Evolutionary conservation across 2,113 vertebrate species (phyloP), one percentile per base, ranked within the genome.

Genomic region (Sinocyclocheilus maitianheensis): DNA sequence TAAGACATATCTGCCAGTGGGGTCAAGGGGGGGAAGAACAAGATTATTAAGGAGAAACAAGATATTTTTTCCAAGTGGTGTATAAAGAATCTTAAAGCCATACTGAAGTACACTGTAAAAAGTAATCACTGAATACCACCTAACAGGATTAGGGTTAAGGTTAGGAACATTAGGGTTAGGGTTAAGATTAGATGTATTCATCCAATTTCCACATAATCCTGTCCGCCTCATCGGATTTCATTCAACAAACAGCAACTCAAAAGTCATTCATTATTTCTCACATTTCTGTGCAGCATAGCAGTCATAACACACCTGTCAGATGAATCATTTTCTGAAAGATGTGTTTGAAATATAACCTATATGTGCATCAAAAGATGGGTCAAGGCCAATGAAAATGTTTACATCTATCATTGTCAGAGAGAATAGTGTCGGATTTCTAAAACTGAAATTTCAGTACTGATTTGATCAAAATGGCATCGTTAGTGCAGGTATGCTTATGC

Each of bases 71-170:
- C 30, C 30, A 2, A 34, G 30, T 34, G 30, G 30, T 34, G 30
- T 34, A 3, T 34, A 34, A 34, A 34, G 30, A 34, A 34, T 34
- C 30, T 34, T 34, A 34, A 34, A 34, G 30, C 30, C 30, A 34
- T 34, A 34, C 30, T 34, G 2, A 34, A 34, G 30, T 30, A 26
- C 26, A 26, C 26, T 26, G 26, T 26, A 26, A 26, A 26, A 26
- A 26, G 26, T 26, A 26, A 26, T 26, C 26, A 26, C 26, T 26
- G 26, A 26, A 26, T 26, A n/a, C 53, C 6, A 4, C 10, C 77
- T 62, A 40, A 65, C 60, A 81, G 60, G 78, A 81, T 81, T 81
- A 18, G 34, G 78, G 6, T 46, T 65, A 46, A 65, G 22, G 37
- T 5, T 46, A 20, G 10, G 55, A 34, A 79, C 30, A 62, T 62